Conservation (phyloP, 2,113 vertebrate species). For the Capreolus pygargus region DNA sequence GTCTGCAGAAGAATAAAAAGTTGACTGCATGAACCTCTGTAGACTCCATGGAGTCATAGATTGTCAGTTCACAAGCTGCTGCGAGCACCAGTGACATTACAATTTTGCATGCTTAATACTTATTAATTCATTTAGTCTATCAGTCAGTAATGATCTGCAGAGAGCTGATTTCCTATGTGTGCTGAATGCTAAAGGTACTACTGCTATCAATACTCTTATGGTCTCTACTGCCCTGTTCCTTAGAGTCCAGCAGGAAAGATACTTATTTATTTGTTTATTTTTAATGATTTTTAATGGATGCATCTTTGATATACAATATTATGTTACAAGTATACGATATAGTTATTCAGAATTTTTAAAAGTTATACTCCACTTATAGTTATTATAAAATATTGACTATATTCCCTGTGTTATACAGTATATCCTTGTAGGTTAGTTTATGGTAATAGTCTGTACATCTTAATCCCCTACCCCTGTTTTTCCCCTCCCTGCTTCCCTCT, state of each 20-base stretch:
- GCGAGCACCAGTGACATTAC: not conserved
- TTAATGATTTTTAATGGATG: not conserved
- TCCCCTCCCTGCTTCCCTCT: not conserved
- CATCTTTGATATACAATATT: not conserved
- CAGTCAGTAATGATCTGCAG: not conserved
- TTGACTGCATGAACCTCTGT: not conserved
- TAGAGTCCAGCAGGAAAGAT: not conserved
- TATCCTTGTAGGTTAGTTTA: not conserved
- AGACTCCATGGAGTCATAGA: not conserved
- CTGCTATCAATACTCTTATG: not conserved
- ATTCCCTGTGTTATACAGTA: not conserved
- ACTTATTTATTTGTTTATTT: not conserved
- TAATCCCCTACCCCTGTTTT: not conserved
- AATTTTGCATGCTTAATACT: not conserved
- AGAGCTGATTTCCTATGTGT: not conserved
- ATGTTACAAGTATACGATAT: not conserved
- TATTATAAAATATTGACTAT: not conserved
- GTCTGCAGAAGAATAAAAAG: not conserved
- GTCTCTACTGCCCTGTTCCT: not conserved
- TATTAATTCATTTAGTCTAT: not conserved
- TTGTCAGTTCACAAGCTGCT: not conserved
- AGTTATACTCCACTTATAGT: not conserved
- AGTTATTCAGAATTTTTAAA: not conserved
- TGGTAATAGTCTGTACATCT: not conserved
- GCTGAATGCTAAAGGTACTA: not conserved